Evolutionary conservation across 1,140 invertebrate species (phyloP).

Genomic region (Lasioglossum albipes): DNA sequence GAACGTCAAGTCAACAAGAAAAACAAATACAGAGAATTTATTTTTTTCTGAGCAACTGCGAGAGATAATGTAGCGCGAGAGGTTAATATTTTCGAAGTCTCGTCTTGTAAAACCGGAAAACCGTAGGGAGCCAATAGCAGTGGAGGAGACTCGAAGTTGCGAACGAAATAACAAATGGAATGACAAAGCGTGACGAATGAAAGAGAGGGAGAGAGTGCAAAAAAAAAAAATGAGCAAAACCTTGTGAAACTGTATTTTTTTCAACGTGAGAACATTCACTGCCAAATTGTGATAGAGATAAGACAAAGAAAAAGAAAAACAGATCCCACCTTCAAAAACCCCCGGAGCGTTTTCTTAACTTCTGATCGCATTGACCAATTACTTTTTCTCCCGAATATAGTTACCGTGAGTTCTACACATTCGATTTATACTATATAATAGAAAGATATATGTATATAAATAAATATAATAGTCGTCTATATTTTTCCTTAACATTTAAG

Average conservation of each 20-base stretch:
- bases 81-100: constrained; percentile 61
- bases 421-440: constrained; percentile 39
- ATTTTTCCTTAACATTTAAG: constrained; percentile 54
- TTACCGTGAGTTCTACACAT: constrained; percentile 62
- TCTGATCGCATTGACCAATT: constrained; percentile 66
- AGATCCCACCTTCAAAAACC: constrained; percentile 67
- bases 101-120: constrained; percentile 39
- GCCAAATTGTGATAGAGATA: constrained; percentile 80
- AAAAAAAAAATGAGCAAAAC: not conserved
- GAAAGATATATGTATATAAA: constrained; percentile 19
- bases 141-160: not conserved
- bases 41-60: constrained; percentile 56
- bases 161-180: constrained; percentile 9
- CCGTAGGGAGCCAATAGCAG: constrained; percentile 38
- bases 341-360: constrained; percentile 68
- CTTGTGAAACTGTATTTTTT: constrained; percentile 67
- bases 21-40: constrained; percentile 41
- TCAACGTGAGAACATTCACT: constrained; percentile 73
- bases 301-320: constrained; percentile 54
- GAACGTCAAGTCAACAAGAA: constrained; percentile 28
- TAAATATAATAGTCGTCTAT: constrained; percentile 60
- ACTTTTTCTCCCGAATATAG: constrained; percentile 58
- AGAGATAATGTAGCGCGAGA: constrained; percentile 23
- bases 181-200: not conserved
- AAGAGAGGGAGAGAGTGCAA: not conserved